Conservation (phyloP, 1,140 invertebrate genomes). For the Bombus breviceps region DNA sequence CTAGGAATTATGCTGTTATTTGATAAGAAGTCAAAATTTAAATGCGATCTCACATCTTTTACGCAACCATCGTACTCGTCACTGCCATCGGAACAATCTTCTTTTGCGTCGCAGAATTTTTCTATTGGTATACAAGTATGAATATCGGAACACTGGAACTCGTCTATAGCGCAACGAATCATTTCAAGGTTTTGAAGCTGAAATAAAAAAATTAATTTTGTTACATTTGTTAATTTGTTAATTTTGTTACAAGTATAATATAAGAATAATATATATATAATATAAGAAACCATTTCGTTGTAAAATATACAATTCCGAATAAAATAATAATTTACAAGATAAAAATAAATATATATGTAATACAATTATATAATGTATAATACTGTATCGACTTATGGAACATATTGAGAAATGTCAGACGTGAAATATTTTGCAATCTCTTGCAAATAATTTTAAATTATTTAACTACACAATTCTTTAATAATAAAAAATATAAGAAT, state of each 20-base stretch:
- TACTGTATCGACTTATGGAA: no score
- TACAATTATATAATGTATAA: no score
- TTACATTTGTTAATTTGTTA: no score
- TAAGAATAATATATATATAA: not conserved
- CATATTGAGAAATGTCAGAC: not conserved
- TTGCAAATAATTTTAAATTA: not conserved
- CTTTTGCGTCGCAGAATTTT: constrained; percentile 89
- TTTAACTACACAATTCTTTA: not conserved
- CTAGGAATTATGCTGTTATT: not conserved
- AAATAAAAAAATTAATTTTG: not conserved
- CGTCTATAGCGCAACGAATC: constrained; percentile 49
- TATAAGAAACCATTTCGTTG: no score
- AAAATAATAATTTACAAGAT: no score
- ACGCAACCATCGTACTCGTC: constrained; percentile 86
- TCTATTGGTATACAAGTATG: constrained; percentile 89
- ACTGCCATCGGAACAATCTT: constrained; percentile 89
- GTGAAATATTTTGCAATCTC: not conserved
- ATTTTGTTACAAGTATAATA: not conserved
- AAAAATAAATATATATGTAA: no score
- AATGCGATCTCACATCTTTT: constrained; percentile 50
- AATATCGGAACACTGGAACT: constrained; percentile 82
- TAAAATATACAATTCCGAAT: no score
- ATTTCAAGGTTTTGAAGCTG: not conserved
- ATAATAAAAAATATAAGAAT: not conserved
- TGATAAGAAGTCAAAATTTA: not conserved